Evolutionary conservation across 2,113 vertebrate genomes (phyloP).

Genomic region (Carassius auratus): DNA sequence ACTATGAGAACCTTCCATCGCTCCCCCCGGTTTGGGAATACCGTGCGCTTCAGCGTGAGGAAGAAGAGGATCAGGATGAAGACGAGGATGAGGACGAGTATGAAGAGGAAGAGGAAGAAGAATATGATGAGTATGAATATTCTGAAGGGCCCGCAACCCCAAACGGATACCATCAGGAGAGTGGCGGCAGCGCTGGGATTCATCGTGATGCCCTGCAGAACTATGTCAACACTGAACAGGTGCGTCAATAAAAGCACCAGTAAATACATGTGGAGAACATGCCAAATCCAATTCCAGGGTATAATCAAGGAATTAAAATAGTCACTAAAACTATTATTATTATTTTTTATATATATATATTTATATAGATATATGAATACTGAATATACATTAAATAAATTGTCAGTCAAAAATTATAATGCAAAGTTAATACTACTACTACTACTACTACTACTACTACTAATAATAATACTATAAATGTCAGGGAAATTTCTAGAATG

Average conservation of each 20-base stretch:
- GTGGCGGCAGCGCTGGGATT: conserved; percentile 74
- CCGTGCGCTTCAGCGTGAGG: conserved; percentile 79
- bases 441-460: too few relatives aligned
- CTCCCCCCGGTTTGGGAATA: conserved; percentile 95
- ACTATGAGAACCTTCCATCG: conserved; percentile 96
- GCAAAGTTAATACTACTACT: background rate
- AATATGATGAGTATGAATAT: conserved; percentile 82
- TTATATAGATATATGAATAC: too few relatives aligned
- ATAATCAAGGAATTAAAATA: background rate
- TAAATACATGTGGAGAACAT: background rate
- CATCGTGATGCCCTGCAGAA: conserved; percentile 86
- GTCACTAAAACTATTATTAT: too few relatives aligned
- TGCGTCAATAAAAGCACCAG: conserved; percentile 25
- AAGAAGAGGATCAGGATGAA: conserved; percentile 79
- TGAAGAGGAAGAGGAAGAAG: conserved; percentile 77
- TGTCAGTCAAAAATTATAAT: background rate
- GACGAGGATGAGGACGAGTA: conserved; percentile 70
- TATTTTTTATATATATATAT: too few relatives aligned
- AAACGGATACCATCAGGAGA: conserved; percentile 85
- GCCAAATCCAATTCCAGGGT: background rate
- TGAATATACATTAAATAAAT: too few relatives aligned
- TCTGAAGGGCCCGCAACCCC: conserved; percentile 83
- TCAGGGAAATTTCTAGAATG: background rate
- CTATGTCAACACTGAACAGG: conserved; percentile 80
- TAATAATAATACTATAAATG: background rate